A percentile compares a stretch with the other conserved stretches of the same genome.
Conservation (phyloP, 2,888 invertebrate genomes). For the Allolobophora icterica region DNA sequence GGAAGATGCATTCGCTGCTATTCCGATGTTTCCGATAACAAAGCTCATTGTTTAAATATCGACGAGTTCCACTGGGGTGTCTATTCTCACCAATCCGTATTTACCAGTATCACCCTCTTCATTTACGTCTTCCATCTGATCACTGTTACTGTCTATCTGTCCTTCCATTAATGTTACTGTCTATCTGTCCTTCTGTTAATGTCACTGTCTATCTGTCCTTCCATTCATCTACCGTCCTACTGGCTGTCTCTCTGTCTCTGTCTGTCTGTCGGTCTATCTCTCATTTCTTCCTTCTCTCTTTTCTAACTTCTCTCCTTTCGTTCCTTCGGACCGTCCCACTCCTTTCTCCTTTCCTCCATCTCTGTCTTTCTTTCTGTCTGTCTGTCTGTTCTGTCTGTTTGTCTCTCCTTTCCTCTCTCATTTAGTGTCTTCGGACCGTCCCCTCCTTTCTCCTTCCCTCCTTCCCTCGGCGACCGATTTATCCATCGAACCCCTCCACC, state of each 20-base stretch:
- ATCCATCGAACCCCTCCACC: not conserved
- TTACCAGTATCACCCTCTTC: not conserved
- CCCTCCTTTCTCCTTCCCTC: not conserved
- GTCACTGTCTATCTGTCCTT: not conserved
- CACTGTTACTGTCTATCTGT: not conserved
- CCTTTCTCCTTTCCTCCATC: not conserved
- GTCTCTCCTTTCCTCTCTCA: not conserved
- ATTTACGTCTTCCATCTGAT: not conserved
- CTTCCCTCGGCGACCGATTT: not conserved
- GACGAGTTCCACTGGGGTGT: too few relatives aligned
- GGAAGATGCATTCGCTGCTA: too few relatives aligned
- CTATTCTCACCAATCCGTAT: not conserved
- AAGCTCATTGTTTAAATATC: too few relatives aligned
- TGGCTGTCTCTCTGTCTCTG: not conserved
- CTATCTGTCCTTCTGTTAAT: not conserved
- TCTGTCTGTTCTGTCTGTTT: not conserved
- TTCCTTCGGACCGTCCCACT: too few relatives aligned
- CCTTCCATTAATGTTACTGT: not conserved
- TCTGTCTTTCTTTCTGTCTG: not conserved
- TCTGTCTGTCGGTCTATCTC: not conserved
- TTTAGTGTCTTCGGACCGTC: not conserved
- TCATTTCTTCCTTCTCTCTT: not conserved
- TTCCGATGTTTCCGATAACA: too few relatives aligned
- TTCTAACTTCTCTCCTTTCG: too few relatives aligned
- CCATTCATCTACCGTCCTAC: too few relatives aligned